Evolutionary conservation across 2,113 vertebrate species (phyloP).

Genomic region (Plestiodon gilberti): DNA sequence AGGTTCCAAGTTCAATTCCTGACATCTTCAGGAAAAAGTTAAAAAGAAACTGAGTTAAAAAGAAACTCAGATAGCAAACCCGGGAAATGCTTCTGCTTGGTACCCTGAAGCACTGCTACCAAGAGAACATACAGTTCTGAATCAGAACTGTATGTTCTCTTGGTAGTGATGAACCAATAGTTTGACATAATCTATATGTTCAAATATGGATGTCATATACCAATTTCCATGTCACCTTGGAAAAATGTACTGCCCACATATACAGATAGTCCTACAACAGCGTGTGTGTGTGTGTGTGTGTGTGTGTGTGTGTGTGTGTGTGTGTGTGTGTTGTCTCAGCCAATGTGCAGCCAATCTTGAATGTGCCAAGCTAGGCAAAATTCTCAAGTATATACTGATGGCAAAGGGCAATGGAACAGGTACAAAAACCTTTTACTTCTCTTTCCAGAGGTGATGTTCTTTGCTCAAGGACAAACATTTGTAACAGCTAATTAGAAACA

Average conservation of each 20-base stretch:
- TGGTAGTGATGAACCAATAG: no score
- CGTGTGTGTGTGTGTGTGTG: not conserved
- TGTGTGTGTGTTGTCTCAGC: not conserved
- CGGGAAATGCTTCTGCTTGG: not conserved
- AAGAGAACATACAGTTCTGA: not conserved
- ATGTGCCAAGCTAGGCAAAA: not conserved
- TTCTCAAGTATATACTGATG: not conserved
- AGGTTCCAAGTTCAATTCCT: not conserved
- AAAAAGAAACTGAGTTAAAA: not conserved
- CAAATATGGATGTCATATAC: not conserved
- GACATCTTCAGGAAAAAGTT: not conserved
- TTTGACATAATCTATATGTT: no score
- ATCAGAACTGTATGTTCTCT: no score
- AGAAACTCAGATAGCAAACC: not conserved
- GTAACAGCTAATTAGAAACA: constrained; percentile 48
- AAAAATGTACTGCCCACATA: not conserved
- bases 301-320: not conserved
- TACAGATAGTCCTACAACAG: not conserved
- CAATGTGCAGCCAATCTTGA: not conserved
- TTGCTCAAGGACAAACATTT: constrained; percentile 62
- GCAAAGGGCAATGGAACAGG: constrained; percentile 21
- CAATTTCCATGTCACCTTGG: not conserved
- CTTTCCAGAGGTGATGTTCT: not conserved
- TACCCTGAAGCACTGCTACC: not conserved
- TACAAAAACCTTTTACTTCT: not conserved